Evolutionary conservation across 2,797 vertebrate genomes (phyloP).

Genomic region (Peromyscus eremicus): DNA sequence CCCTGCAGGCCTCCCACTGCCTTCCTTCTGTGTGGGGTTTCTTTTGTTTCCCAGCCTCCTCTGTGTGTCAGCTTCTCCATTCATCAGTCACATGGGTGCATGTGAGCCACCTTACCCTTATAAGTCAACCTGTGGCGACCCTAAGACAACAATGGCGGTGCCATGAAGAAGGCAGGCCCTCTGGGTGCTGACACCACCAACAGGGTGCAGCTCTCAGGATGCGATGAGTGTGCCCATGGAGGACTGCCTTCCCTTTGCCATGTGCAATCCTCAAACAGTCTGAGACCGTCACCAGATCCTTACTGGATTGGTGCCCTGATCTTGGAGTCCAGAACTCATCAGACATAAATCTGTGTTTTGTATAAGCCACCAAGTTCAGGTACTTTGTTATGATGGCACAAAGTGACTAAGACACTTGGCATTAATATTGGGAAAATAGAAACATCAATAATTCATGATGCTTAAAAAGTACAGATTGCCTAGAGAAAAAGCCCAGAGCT

Average conservation of each 20-base stretch:
- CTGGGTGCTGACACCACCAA: neutral
- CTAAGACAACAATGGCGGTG: no score
- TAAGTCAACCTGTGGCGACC: neutral
- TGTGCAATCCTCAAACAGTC: neutral
- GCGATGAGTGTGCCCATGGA: no score
- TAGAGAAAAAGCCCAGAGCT: neutral
- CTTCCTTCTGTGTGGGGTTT: neutral
- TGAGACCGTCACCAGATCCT: neutral
- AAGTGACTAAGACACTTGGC: neutral
- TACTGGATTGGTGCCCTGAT: neutral
- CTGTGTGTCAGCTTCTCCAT: neutral
- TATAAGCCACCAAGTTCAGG: neutral
- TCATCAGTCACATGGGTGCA: neutral
- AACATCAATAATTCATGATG: slow-evolving; percentile 33
- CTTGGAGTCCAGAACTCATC: neutral
- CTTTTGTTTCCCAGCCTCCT: neutral
- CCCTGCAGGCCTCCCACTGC: neutral
- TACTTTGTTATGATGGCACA: neutral
- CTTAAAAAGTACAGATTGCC: slow-evolving; percentile 12
- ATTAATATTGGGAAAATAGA: slow-evolving; percentile 4
- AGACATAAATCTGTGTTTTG: neutral
- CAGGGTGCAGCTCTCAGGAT: neutral
- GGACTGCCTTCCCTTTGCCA: neutral
- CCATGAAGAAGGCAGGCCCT: no score
- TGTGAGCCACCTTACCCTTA: no score